phyloP scores from a whole-genome alignment of 2,888 invertebrate genomes.

The Agrilus mali region DNA sequence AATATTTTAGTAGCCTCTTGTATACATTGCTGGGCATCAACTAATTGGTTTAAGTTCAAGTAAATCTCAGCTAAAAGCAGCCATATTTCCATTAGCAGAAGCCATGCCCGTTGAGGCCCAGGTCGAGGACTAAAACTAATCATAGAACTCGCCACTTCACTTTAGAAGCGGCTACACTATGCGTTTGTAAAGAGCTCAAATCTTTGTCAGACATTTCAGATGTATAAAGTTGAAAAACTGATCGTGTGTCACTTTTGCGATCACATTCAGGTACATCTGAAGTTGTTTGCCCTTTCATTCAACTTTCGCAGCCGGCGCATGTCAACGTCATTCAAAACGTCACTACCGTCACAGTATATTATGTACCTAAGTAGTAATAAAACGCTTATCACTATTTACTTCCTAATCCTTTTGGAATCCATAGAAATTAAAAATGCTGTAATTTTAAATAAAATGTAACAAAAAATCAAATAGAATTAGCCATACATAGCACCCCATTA shows the following conservation, averaged over 20 bases:
- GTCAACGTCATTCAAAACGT: too few relatives aligned
- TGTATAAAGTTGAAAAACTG: slow-evolving; percentile 60
- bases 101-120: slow-evolving; percentile 64
- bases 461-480: too few relatives aligned
- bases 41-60: slow-evolving; percentile 61
- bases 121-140: slow-evolving; percentile 60
- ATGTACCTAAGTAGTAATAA: too few relatives aligned
- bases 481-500: too few relatives aligned
- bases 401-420: too few relatives aligned
- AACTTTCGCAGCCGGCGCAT: too few relatives aligned
- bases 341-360: too few relatives aligned
- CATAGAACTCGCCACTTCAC: slow-evolving; percentile 81
- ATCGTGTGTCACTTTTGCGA: slow-evolving; percentile 64
- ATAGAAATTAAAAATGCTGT: too few relatives aligned
- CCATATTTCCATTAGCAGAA: slow-evolving; percentile 69
- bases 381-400: too few relatives aligned
- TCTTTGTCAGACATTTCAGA: slow-evolving; percentile 72
- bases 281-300: slow-evolving; percentile 49
- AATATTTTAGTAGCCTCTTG: slow-evolving; percentile 82
- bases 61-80: slow-evolving; percentile 77
- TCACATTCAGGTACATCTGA: slow-evolving; percentile 53
- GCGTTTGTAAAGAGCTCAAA: slow-evolving; percentile 77
- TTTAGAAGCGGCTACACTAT: slow-evolving; percentile 71
- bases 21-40: slow-evolving; percentile 78
- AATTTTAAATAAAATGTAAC: too few relatives aligned